Evolutionary conservation across 37 sponge, comb jelly and placozoan genomes (phyloP).

Genomic region (Petrosia ficiformis): DNA sequence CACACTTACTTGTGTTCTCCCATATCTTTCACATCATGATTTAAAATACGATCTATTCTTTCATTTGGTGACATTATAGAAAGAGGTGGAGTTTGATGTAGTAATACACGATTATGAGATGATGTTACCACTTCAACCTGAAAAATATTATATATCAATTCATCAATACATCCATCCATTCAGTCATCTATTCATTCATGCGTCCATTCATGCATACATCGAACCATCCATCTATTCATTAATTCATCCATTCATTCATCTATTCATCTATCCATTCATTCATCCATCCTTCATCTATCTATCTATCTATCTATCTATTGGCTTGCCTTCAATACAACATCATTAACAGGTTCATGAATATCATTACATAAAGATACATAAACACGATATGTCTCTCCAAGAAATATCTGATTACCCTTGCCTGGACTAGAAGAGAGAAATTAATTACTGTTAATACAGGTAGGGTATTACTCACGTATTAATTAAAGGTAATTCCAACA

Average conservation of each 20-base stretch:
- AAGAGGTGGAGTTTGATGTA: slow-evolving; percentile 43
- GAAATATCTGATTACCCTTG: slow-evolving; percentile 40
- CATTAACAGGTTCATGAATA: slow-evolving; percentile 57
- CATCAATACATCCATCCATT: too few relatives aligned
- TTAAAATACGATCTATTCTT: slow-evolving; percentile 63
- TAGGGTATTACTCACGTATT: too few relatives aligned
- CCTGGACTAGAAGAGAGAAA: neutral
- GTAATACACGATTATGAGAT: slow-evolving; percentile 34
- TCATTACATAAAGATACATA: slow-evolving; percentile 76
- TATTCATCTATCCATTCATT: too few relatives aligned
- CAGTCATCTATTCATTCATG: neutral
- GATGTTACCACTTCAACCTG: slow-evolving; percentile 81
- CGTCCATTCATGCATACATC: neutral
- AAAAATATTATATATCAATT: neutral
- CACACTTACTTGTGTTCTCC: slow-evolving; percentile 60
- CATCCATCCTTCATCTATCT: too few relatives aligned
- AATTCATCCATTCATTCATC: too few relatives aligned
- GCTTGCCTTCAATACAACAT: slow-evolving; percentile 69
- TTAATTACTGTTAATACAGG: too few relatives aligned
- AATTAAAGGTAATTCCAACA: too few relatives aligned
- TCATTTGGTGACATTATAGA: slow-evolving; percentile 49
- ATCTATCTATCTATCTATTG: too few relatives aligned
- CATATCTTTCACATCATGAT: slow-evolving; percentile 77
- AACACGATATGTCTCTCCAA: slow-evolving; percentile 82
- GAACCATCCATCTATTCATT: too few relatives aligned